These are phyloP conservation scores for Murina feae DNA, from an alignment of 2,113 vertebrate genomes.

Conservation along the genomic window DNA sequence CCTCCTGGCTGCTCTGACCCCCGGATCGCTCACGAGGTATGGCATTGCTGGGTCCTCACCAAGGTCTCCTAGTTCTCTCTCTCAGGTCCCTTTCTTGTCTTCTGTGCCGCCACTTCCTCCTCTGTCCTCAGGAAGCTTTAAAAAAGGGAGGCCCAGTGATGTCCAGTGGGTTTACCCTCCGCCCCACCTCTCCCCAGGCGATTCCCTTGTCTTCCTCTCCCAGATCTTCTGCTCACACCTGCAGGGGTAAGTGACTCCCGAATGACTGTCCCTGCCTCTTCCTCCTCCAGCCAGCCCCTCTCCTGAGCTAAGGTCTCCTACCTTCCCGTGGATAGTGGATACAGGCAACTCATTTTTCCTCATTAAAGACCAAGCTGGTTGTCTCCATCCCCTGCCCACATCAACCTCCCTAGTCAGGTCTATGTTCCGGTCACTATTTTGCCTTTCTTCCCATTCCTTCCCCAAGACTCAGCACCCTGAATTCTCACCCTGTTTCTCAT, in stretches of 20 bases:
- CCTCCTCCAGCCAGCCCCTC: background rate
- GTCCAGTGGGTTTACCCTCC: background rate
- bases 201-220: background rate
- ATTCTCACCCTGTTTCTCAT: background rate
- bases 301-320: background rate
- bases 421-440: background rate
- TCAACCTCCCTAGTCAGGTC: background rate
- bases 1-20: background rate
- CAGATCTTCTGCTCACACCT: background rate
- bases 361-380: background rate
- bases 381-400: background rate
- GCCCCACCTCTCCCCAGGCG: background rate
- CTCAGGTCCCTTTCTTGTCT: background rate
- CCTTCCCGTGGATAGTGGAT: background rate
- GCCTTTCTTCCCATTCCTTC: background rate
- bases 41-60: background rate
- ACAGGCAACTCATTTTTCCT: background rate
- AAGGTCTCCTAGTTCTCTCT: background rate
- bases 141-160: background rate
- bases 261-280: background rate
- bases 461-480: background rate
- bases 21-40: background rate
- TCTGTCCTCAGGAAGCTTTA: background rate
- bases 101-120: background rate
- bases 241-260: background rate